phyloP scores from a whole-genome alignment of 2,888 invertebrate genomes.

The Mimumesa dahlbomi region DNA sequence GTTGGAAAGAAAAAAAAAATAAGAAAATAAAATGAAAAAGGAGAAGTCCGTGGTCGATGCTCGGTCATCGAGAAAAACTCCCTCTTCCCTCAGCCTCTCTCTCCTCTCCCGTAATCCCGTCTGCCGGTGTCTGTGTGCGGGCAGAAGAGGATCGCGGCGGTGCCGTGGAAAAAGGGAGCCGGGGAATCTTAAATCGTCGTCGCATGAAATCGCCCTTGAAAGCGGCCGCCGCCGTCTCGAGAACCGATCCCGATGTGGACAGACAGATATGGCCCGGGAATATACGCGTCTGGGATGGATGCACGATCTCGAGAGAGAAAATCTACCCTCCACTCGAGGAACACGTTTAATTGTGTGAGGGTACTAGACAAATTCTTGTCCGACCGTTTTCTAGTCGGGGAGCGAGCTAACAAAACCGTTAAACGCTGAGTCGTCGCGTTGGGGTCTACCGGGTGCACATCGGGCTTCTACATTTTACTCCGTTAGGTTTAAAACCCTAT shows the following conservation, averaged over 20 bases:
- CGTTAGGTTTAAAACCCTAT: too few relatives aligned
- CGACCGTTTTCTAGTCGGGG: too few relatives aligned
- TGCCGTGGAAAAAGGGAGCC: background rate
- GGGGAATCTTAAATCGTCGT: conserved; percentile 42
- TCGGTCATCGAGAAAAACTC: conserved; percentile 65
- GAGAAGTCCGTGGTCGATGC: conserved; percentile 55
- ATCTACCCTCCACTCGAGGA: too few relatives aligned
- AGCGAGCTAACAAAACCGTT: too few relatives aligned
- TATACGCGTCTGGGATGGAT: background rate
- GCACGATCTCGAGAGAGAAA: too few relatives aligned
- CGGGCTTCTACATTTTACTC: too few relatives aligned
- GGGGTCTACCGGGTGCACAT: too few relatives aligned
- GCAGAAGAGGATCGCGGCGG: conserved; percentile 18
- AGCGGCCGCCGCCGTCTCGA: conserved; percentile 44
- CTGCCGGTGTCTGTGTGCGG: conserved; percentile 23
- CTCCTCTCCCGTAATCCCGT: background rate
- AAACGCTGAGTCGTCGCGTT: too few relatives aligned
- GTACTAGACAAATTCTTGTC: too few relatives aligned
- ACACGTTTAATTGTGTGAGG: too few relatives aligned
- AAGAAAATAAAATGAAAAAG: conserved; percentile 30
- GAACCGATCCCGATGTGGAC: conserved; percentile 40
- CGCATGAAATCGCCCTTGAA: conserved; percentile 52
- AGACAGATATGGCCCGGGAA: conserved; percentile 9
- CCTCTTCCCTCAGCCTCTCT: conserved; percentile 25
- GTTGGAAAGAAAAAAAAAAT: background rate